Base-by-base conservation (phyloP, 2,888 invertebrate species). In the Synergus umbraculus region DNA sequence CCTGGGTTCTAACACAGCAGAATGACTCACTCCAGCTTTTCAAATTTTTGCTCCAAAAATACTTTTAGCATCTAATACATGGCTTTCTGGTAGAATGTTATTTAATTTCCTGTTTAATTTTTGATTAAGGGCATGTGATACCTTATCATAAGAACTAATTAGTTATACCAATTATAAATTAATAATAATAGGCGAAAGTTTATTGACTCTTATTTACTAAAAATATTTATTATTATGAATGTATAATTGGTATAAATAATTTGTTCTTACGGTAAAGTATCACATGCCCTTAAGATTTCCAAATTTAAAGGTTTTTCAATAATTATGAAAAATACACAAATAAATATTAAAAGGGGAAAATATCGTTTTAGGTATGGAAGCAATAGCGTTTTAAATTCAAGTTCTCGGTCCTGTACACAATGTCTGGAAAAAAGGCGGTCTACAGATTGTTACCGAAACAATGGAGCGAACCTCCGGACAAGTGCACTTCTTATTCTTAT, bases 401-500 rank as follows among this genome's bases (percentile, higher is more conserved):
- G n/a, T 54, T 54, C 54, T 2, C n/a, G 54, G n/a, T n/a, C n/a
- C 64, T 64, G 37, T 15, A 13, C 5, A 29, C 15, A 66, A 37
- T 41, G 29, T 69, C 29, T 49, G 46, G 22, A 22, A 22, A 69
- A 22, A 0, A 29, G 18, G 1, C 46, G 67, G 8, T 49, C 22
- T 69, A 49, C 49, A 46, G 29, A 49, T 69, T 69, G 69, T 69
- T 69, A 49, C 29, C 29, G 29, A 69, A 69, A 69, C 69, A 69
- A 69, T 69, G 69, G 69, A 29, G 49, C 44, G 49, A 49, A 69
- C 69, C 49, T 69, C 49, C 69, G 22, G 69, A 69, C 49, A 69
- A 69, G 69, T 69, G 69, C 69, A 49, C 69, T 69, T 69, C n/a
- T 37, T 49, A 46, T 22, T 69, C 49, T 69, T 69, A 69, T 69